Base-by-base conservation (phyloP, 1,140 invertebrate genomes). In the Apolygus lucorum region DNA sequence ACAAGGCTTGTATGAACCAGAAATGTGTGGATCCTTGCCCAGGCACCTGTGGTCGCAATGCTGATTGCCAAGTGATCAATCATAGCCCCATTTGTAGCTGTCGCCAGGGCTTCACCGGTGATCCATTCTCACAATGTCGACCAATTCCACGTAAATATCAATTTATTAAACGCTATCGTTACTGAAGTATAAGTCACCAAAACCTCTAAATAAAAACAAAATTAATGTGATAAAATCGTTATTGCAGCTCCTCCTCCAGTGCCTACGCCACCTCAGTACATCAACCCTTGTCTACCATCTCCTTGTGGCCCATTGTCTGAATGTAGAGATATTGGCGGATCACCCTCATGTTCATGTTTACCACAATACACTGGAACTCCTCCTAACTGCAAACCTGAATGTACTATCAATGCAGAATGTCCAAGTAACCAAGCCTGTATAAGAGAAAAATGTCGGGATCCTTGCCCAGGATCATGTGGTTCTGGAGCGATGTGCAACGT, bases 391-490 rank as follows among this genome's bases (percentile, higher is more conserved):
- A 80, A 88, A 69, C 87, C 88, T 1, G 88, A 90, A 78, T 92
- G 90, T 76, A 82, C 84, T 1, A 78, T 88, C 11, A 87, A 89
- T 74, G 83, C 85, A 0, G 89, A 93, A 73, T 92, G 90, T 78
- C 77, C 86, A 1, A 84, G 84, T 25, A 85, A 87, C 71, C 84
- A 85, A 74, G 86, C 88, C 14, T 93, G 90, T 75, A 85, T 88
- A 28, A 86, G 85, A 75, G 84, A 86, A 71, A 88, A 87, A 79
- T 92, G 90, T 77, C 79, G 82, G 68, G 84, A 92, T 77, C 89
- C 89, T 25, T 92, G 90, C 74, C 85, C 86, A n/a, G 88, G 87
- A 71, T 85, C 85, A 28, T 92, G 90, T 78, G 90, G 89, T 21
- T 75, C 80, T 1, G 88, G 91, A 76, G 86, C 89, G n/a, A 80